Evolutionary conservation across 2,888 invertebrate genomes (phyloP).

Genomic region (Drosophila paracracens): DNA sequence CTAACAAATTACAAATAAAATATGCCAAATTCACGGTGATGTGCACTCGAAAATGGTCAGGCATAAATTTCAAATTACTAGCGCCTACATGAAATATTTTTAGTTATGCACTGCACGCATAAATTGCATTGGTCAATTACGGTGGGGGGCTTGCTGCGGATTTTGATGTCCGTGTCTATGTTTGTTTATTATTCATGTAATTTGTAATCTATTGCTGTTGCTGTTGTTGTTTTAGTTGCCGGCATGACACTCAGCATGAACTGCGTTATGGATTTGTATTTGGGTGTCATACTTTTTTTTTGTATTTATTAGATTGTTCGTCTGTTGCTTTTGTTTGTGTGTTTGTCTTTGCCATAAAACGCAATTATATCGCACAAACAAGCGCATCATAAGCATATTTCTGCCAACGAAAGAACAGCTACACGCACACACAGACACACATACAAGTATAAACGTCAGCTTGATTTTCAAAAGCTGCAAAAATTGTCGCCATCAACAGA

Average conservation of each 20-base stretch:
- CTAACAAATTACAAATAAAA: slow-evolving; percentile 71
- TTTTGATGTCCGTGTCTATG: slow-evolving; percentile 10
- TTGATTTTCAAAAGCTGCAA: slow-evolving; percentile 54
- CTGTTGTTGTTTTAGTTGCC: slow-evolving; percentile 1
- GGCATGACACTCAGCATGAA: slow-evolving; percentile 5
- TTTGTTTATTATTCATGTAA: slow-evolving; percentile 70
- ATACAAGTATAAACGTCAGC: slow-evolving; percentile 32
- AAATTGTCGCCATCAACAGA: slow-evolving; percentile 59
- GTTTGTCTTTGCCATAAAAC: slow-evolving; percentile 55
- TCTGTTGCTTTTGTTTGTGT: slow-evolving; percentile 33
- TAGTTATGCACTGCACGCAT: slow-evolving; percentile 15
- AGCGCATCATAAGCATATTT: slow-evolving; percentile 34
- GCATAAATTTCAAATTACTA: slow-evolving; percentile 23
- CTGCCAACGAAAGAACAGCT: slow-evolving; percentile 21
- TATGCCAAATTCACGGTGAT: slow-evolving; percentile 47
- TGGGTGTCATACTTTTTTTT: slow-evolving; percentile 14
- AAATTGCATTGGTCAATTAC: slow-evolving; percentile 22
- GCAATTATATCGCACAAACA: slow-evolving; percentile 63
- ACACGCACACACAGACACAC: slow-evolving; percentile 4
- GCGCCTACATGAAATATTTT: neutral
- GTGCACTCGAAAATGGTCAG: slow-evolving; percentile 7
- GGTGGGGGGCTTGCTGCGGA: neutral
- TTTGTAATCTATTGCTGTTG: slow-evolving; percentile 51
- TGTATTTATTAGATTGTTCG: slow-evolving; percentile 9
- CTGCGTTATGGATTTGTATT: slow-evolving; percentile 10